Base-by-base conservation (phyloP, 2,888 invertebrate genomes). In the Trichogramma dendrolimi region DNA sequence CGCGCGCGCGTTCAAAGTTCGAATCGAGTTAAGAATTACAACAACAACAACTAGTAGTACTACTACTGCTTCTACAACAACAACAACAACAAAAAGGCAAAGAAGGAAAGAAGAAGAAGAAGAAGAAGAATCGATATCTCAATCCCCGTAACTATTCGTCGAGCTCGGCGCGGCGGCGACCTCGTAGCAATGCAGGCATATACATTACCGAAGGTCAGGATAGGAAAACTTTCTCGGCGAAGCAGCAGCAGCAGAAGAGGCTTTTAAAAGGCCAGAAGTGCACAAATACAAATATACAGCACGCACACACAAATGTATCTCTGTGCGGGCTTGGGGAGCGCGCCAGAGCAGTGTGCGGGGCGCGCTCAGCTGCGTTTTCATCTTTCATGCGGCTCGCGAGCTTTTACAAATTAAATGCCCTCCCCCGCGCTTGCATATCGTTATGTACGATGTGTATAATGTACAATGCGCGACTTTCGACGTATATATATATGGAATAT, bases 21-120 rank as follows among this genome's bases (percentile, higher is more conserved):
- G 62, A 66, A 66, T 69, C 67, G 68, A 69, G 68, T 69, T 68
- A 67, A 66, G 69, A 69, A 69, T 69, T 69, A 69, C 67, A 67
- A 67, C 65, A 62, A 27, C 27, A 27, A 27, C 27, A 27, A 27
- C 27, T 27, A 27, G 27, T 27, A 27, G 3, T 27, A 27, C 27
- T 27, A 27, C 27, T 1, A 27, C 27, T 27, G 2, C 27, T 27
- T 27, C 27, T 27, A 27, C 27, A 27, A 27, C 27, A 27, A 27
- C 27, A 27, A 27, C 27, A 27, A 27, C 27, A 27, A 27, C 27
- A 27, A 27, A 27, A 27, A 27, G 27, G 44, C 38, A 1, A 10
- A 8, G 39, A 46, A 11, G n/a, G 46, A 52, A 11, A 52, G 10
- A 52, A 42, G 14, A 14, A 14, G 27, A 11, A 52, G 10, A 52